These are phyloP conservation scores for Oryctes rhinoceros DNA, from an alignment of 1,140 invertebrate genomes.

Conservation along the genomic window DNA sequence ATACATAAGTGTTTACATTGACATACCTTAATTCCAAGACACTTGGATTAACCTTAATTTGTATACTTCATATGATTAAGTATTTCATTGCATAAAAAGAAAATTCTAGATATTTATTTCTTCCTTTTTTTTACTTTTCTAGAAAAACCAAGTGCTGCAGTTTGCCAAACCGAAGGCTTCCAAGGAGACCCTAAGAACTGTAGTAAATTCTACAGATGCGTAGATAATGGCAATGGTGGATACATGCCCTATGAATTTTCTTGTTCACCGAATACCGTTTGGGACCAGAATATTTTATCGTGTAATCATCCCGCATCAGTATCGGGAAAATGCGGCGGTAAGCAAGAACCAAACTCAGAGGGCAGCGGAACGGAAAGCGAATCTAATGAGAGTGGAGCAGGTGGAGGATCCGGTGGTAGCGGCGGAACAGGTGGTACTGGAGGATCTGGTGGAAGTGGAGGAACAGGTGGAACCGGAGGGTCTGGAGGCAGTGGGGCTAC, in stretches of 20 bases:
- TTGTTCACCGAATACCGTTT: slow-evolving; percentile 72
- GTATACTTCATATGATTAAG: no score
- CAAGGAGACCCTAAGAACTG: slow-evolving; percentile 20
- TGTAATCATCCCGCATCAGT: slow-evolving; percentile 70
- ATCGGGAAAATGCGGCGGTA: slow-evolving; percentile 37
- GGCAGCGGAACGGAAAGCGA: background rate
- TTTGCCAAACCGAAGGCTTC: slow-evolving; percentile 20
- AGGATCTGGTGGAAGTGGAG: slow-evolving; percentile 50
- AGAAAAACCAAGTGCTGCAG: slow-evolving; percentile 3
- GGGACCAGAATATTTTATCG: slow-evolving; percentile 64
- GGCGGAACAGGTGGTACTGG: slow-evolving; percentile 35
- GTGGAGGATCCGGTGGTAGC: slow-evolving; percentile 25
- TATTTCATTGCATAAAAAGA: background rate
- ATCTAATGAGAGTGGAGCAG: background rate
- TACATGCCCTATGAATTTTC: slow-evolving; percentile 68
- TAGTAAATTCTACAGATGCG: slow-evolving; percentile 40
- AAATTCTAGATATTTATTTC: background rate
- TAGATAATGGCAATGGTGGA: slow-evolving; percentile 45
- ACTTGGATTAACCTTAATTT: no score
- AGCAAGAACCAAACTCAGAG: background rate
- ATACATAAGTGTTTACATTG: no score
- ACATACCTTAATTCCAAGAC: no score
- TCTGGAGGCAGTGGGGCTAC: background rate
- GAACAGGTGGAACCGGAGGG: slow-evolving; percentile 52
- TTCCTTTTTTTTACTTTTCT: background rate